Conservation (phyloP, 2,888 invertebrate genomes). For the Encarsia formosa region DNA sequence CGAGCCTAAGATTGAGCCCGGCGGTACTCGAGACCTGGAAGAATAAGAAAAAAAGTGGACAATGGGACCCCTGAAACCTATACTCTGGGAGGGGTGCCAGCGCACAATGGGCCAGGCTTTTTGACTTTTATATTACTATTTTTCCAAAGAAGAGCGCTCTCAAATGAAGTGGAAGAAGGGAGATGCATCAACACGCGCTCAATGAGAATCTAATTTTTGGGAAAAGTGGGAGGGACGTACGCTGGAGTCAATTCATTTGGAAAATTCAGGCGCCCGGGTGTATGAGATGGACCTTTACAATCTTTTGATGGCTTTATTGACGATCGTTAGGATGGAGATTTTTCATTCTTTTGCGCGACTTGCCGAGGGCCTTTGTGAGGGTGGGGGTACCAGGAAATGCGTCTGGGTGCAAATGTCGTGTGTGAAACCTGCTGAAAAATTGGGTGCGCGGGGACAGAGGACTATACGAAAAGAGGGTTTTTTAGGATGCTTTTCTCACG, state of each 20-base stretch:
- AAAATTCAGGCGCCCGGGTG: conserved; percentile 29
- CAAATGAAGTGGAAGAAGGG: too few relatives aligned
- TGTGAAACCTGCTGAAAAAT: too few relatives aligned
- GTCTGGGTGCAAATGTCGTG: too few relatives aligned
- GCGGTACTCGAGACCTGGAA: conserved; percentile 36
- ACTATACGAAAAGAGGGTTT: too few relatives aligned
- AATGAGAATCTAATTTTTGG: conserved; percentile 45
- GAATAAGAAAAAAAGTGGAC: conserved; percentile 8
- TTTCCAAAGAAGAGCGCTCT: not conserved
- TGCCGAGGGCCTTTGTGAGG: not conserved
- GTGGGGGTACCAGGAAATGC: too few relatives aligned
- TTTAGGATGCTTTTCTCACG: too few relatives aligned
- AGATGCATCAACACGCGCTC: not conserved
- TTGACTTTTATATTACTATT: conserved; percentile 35
- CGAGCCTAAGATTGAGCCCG: conserved; percentile 50
- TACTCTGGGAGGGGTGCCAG: conserved; percentile 5
- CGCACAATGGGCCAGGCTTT: conserved; percentile 38
- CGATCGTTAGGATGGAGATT: too few relatives aligned
- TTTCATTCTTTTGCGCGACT: not conserved
- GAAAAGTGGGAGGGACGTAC: conserved; percentile 27
- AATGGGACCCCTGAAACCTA: conserved; percentile 43
- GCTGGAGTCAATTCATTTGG: conserved; percentile 44
- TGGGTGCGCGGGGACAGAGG: too few relatives aligned
- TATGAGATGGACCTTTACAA: too few relatives aligned
- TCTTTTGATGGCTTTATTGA: not conserved